Evolutionary conservation across 2,113 vertebrate genomes (phyloP).

Genomic region (Chiloscyllium plagiosum): DNA sequence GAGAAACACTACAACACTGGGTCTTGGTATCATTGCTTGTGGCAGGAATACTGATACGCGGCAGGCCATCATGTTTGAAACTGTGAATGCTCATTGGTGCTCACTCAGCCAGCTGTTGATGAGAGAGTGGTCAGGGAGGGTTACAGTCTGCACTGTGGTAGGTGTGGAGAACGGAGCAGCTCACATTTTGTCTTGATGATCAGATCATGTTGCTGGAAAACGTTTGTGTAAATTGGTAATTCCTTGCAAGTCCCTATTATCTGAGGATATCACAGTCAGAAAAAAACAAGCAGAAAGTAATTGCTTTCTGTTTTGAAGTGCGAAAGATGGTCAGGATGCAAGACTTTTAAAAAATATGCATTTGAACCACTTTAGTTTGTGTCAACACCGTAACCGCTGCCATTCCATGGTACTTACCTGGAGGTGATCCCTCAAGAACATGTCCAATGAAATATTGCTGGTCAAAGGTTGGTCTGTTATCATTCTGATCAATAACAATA

Average conservation of each 20-base stretch:
- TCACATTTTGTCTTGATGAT: too few relatives aligned
- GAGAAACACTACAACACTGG: too few relatives aligned
- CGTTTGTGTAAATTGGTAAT: not conserved
- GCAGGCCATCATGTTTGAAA: too few relatives aligned
- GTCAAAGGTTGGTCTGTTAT: constrained; percentile 79
- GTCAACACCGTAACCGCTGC: rapidly evolving
- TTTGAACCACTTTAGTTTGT: not conserved
- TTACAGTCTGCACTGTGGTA: too few relatives aligned
- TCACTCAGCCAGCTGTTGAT: too few relatives aligned
- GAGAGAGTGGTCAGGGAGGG: too few relatives aligned
- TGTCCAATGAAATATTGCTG: constrained; percentile 61
- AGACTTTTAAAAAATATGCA: rapidly evolving
- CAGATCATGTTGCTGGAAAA: not conserved
- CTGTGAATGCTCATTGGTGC: too few relatives aligned
- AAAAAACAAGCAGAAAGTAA: not conserved
- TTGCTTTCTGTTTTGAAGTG: rapidly evolving
- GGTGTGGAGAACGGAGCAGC: too few relatives aligned
- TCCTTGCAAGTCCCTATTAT: not conserved
- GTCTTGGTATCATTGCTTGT: too few relatives aligned
- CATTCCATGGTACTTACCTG: constrained; percentile 59
- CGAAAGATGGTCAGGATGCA: rapidly evolving
- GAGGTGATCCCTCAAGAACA: constrained; percentile 74
- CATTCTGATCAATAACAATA: constrained; percentile 90
- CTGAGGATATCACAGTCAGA: not conserved
- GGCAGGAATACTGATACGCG: too few relatives aligned